Percentiles rank a stretch among this genome's conserved stretches.
Evolutionary conservation across 2,113 vertebrate species (phyloP).

Genomic region (Macrotus californicus): DNA sequence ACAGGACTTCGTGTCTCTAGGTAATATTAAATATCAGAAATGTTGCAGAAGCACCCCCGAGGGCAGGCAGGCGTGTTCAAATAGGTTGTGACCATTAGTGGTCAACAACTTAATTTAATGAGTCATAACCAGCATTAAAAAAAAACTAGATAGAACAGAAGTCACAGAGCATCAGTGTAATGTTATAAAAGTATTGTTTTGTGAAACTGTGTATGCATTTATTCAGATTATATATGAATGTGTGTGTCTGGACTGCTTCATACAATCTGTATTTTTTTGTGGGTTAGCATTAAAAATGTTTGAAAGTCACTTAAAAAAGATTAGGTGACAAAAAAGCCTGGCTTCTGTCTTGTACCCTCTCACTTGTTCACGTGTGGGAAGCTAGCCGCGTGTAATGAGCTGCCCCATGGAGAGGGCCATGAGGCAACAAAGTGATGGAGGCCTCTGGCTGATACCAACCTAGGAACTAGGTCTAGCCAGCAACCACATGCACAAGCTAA

Average conservation of each 20-base stretch:
- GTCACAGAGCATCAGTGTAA: not conserved
- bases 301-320: not conserved
- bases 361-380: not conserved
- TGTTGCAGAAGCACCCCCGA: slow-evolving; percentile 46
- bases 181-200: not conserved
- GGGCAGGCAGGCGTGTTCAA: not conserved
- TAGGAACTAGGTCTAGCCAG: not conserved
- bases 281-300: not conserved
- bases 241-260: not conserved
- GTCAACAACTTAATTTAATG: not conserved
- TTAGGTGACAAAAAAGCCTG: not conserved
- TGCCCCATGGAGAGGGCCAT: not conserved
- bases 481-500: not conserved
- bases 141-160: slow-evolving; percentile 6
- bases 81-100: not conserved
- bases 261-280: slow-evolving; percentile 34
- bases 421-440: not conserved
- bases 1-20: slow-evolving; percentile 52
- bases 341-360: not conserved
- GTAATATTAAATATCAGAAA: slow-evolving; percentile 45
- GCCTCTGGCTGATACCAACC: not conserved
- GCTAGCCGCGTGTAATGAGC: not conserved
- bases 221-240: not conserved
- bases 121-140: not conserved
- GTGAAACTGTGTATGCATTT: slow-evolving; percentile 28